A percentile compares a stretch with the other conserved stretches of the same genome.
Conservation (phyloP, 2,113 vertebrate species). For the Cervus canadensis region DNA sequence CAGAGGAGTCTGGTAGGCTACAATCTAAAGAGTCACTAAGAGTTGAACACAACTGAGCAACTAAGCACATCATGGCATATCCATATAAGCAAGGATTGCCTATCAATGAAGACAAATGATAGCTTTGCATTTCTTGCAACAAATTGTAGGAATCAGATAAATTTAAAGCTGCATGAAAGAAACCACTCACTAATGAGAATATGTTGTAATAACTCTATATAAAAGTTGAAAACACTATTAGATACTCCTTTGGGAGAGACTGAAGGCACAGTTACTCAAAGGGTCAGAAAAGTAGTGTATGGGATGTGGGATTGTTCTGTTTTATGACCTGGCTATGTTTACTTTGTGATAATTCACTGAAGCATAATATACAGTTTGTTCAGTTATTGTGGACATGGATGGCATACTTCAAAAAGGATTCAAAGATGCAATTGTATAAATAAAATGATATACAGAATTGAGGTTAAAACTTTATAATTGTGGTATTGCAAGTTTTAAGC, state of each 20-base stretch:
- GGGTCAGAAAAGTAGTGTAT: not conserved
- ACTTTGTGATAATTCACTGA: not conserved
- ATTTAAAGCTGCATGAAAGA: not conserved
- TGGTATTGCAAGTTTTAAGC: not conserved
- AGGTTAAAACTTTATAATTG: not conserved
- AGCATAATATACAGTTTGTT: not conserved
- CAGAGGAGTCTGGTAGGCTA: not conserved
- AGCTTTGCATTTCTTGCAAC: not conserved
- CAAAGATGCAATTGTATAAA: not conserved
- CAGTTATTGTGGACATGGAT: not conserved
- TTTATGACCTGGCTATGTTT: not conserved
- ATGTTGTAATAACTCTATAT: not conserved
- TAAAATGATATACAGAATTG: not conserved
- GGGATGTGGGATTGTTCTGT: not conserved
- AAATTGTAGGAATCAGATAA: not conserved
- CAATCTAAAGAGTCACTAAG: not conserved
- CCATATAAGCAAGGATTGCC: not conserved
- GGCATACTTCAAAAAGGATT: not conserved
- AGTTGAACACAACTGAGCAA: not conserved
- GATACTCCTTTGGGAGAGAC: not conserved
- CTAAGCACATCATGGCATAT: not conserved
- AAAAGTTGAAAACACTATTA: not conserved
- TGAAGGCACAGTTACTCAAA: not conserved
- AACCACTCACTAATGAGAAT: not conserved
- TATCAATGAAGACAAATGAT: not conserved